Evolutionary conservation across 2,113 vertebrate species (phyloP).

Genomic region (Sialia sialis): DNA sequence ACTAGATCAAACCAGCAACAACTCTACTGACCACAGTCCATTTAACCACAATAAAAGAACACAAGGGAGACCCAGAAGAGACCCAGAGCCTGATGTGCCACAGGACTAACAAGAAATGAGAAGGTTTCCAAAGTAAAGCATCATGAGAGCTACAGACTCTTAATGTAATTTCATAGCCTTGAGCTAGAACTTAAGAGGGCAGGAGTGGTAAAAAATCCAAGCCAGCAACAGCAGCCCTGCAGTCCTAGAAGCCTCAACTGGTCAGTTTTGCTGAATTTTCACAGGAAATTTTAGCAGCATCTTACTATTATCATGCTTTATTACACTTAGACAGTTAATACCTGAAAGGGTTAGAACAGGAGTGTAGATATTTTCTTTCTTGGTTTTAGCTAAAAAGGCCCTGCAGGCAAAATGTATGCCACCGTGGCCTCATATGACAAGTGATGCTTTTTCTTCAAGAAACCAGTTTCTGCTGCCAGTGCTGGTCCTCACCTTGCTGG

Average conservation of each 20-base stretch:
- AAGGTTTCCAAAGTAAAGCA: neutral
- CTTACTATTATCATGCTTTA: neutral
- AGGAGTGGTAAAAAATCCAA: neutral
- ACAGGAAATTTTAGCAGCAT: neutral
- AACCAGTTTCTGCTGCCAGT: neutral
- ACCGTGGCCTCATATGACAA: neutral
- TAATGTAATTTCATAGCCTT: neutral
- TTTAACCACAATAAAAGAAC: neutral
- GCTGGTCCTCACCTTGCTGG: neutral
- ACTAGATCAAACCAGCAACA: neutral
- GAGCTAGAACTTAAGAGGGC: neutral
- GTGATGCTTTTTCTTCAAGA: neutral
- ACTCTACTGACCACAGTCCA: neutral
- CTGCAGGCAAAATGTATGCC: neutral
- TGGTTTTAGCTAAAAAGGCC: neutral
- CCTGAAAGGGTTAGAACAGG: neutral
- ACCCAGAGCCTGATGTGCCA: neutral
- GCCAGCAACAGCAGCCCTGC: neutral
- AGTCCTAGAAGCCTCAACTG: neutral
- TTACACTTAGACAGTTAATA: neutral
- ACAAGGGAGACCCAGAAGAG: neutral
- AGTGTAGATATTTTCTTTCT: neutral
- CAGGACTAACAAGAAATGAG: neutral
- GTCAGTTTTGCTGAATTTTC: neutral
- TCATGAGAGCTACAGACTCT: neutral